phyloP scores from a whole-genome alignment of 2,888 invertebrate genomes.

The Podabrus alpinus region DNA sequence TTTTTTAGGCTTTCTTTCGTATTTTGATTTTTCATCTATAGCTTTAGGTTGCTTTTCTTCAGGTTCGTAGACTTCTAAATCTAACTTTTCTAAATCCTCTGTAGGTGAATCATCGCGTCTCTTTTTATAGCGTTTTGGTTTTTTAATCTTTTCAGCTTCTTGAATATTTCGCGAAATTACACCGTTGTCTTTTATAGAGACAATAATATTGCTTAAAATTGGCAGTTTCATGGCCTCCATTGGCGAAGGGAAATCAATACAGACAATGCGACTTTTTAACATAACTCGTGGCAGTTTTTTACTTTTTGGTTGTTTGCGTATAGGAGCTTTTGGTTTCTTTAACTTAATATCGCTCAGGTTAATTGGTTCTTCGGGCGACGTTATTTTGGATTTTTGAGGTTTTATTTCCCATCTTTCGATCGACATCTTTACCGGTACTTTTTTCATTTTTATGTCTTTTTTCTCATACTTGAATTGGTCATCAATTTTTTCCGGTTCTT shows the following conservation, averaged over 20 bases:
- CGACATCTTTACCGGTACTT: slow-evolving; percentile 50
- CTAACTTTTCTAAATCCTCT: slow-evolving; percentile 55
- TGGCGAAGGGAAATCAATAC: slow-evolving; percentile 66
- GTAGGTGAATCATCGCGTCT: slow-evolving; percentile 52
- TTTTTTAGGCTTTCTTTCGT: slow-evolving; percentile 55
- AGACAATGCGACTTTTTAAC: slow-evolving; percentile 56
- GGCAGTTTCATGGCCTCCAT: slow-evolving; percentile 51
- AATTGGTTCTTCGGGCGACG: slow-evolving; percentile 38
- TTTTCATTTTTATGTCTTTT: slow-evolving; percentile 39
- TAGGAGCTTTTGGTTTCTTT: slow-evolving; percentile 43
- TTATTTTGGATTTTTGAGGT: slow-evolving; percentile 35
- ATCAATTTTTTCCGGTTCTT: slow-evolving; percentile 44
- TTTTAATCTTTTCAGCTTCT: slow-evolving; percentile 56
- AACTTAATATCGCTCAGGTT: slow-evolving; percentile 53
- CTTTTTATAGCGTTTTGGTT: slow-evolving; percentile 53
- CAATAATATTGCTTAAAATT: slow-evolving; percentile 49
- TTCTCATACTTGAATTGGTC: slow-evolving; percentile 48
- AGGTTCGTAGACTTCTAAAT: slow-evolving; percentile 52
- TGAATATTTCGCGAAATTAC: slow-evolving; percentile 57
- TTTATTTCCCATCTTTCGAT: slow-evolving; percentile 56
- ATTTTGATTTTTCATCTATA: slow-evolving; percentile 49
- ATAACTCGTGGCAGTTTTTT: slow-evolving; percentile 56
- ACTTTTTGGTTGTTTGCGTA: slow-evolving; percentile 45
- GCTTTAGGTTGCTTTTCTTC: slow-evolving; percentile 52
- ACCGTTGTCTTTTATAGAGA: slow-evolving; percentile 55